Evolutionary conservation across 1,140 invertebrate genomes (phyloP).

Genomic region (Nixonia krombeini): DNA sequence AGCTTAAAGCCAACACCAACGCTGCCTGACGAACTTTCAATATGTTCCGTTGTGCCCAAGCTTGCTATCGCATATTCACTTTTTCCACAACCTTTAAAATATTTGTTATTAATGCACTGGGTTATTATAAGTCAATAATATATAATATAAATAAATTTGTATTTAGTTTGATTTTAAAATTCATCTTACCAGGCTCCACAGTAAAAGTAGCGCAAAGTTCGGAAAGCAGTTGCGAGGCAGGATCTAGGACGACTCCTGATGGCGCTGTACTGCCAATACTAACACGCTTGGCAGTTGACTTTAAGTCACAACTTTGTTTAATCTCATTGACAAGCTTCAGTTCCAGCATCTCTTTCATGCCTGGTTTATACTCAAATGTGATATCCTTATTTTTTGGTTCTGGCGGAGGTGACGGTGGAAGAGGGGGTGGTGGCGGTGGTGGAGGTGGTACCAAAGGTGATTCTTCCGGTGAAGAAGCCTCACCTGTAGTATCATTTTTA

Average conservation of each 20-base stretch:
- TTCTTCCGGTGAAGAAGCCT: conserved; percentile 55
- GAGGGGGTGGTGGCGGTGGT: conserved; percentile 57
- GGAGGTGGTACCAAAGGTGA: conserved; percentile 57
- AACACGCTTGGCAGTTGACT: conserved; percentile 53
- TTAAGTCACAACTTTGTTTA: conserved; percentile 82
- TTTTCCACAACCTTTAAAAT: conserved; percentile 31
- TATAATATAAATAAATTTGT: too few relatives aligned
- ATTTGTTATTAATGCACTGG: too few relatives aligned
- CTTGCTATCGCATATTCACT: conserved; percentile 63
- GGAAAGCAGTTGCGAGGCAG: conserved; percentile 83
- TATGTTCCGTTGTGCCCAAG: conserved; percentile 18
- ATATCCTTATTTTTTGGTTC: conserved; percentile 18
- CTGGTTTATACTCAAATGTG: conserved; percentile 63
- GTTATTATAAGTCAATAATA: too few relatives aligned
- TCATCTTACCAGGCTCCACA: conserved; percentile 53
- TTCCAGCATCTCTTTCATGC: conserved; percentile 85
- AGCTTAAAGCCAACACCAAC: conserved; percentile 70
- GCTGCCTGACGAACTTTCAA: conserved; percentile 43
- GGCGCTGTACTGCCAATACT: conserved; percentile 44
- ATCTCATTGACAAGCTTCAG: conserved; percentile 86
- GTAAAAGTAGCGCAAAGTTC: conserved; percentile 74
- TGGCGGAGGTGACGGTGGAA: conserved; percentile 49
- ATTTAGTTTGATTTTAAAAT: too few relatives aligned
- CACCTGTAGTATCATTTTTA: conserved; percentile 28
- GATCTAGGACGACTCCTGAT: conserved; percentile 61